Base-by-base conservation (phyloP, 2,888 invertebrate species). In the Rhaphigaster nebulosa region DNA sequence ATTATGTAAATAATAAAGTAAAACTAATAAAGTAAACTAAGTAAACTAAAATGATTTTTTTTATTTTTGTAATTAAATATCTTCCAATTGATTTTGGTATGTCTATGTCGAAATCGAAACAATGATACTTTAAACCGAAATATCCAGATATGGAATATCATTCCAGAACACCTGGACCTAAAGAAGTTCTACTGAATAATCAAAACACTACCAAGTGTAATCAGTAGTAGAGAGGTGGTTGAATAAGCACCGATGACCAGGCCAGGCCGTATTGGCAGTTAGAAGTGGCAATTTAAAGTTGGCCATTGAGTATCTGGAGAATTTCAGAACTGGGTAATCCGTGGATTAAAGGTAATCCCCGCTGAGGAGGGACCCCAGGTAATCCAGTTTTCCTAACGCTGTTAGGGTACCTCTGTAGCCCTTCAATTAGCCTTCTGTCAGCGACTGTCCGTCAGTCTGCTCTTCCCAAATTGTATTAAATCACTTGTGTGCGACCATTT, bases 341-440 rank as follows among this genome's bases (percentile, higher is more conserved):
- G 1, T 26, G 80, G 80, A 80, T 45, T 80, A 45, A 80, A 80
- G 41, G 41, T 80, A 80, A 80, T 80, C 80, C 80, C 18, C 80
- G 80, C 26, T 80, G 80, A 80, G 41, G 80, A 80, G 80, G 80
- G 80, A 80, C 80, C 80, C 45, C 41, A 80, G 80, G 80, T 80
- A 80, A 80, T 80, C 45, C 38, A n/a, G 80, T 80, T 80, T 80
- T 13, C 41, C 45, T 80, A 80, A 80, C 80, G 45, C 80, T 80
- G 80, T 80, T 80, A 80, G 80, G 80, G 80, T 23, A 41, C 80
- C 41, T 80, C 80, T 80, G 80, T 45, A 80, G 80, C 80, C 41
- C 41, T 80, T 80, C 45, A 80, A 80, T 80, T 80, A 80, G 80
- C 80, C 80, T 38, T 45, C 80, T 80, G 80, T 80, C 80, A 80